These are phyloP conservation scores for Phocides pigmalion DNA, from an alignment of 1,140 invertebrate genomes.

Conservation along the genomic window DNA sequence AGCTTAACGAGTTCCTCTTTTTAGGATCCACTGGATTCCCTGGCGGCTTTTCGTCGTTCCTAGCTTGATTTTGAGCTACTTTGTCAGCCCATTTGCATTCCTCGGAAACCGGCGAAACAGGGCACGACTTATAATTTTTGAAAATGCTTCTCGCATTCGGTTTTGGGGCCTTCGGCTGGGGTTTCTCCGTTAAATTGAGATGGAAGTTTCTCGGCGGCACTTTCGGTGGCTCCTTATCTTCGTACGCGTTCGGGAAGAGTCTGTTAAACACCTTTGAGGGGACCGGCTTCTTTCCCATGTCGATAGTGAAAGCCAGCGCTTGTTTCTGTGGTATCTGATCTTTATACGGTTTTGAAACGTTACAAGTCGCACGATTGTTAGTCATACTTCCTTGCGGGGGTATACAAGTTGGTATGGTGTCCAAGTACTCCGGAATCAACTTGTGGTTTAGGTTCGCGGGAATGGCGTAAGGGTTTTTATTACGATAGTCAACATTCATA, in stretches of 20 bases:
- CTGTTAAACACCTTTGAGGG: conserved; percentile 78
- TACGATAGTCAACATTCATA: conserved; percentile 64
- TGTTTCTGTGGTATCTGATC: conserved; percentile 59
- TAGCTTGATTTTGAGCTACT: conserved; percentile 52
- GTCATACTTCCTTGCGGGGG: conserved; percentile 51
- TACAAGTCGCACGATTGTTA: no score
- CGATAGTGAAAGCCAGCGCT: conserved; percentile 69
- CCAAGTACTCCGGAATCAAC: conserved; percentile 67
- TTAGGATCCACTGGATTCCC: conserved; percentile 58
- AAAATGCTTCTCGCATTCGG: conserved; percentile 85
- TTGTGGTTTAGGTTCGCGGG: conserved; percentile 80
- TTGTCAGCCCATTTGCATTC: conserved; percentile 87
- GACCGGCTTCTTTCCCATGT: conserved; percentile 65
- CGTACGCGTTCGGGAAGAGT: conserved; percentile 63
- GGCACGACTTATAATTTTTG: conserved; percentile 88
- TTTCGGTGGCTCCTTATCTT: conserved; percentile 60
- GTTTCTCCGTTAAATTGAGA: conserved; percentile 72
- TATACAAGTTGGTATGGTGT: conserved; percentile 53
- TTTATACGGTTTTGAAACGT: conserved; percentile 42
- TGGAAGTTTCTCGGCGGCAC: conserved; percentile 72
- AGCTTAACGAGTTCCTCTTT: conserved; percentile 84
- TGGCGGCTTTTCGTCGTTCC: conserved; percentile 44
- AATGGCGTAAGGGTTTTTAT: conserved; percentile 82
- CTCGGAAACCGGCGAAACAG: conserved; percentile 87
- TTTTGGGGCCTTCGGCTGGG: conserved; percentile 62